Conservation (phyloP, 2,113 vertebrate genomes). For the Burhinus oedicnemus region DNA sequence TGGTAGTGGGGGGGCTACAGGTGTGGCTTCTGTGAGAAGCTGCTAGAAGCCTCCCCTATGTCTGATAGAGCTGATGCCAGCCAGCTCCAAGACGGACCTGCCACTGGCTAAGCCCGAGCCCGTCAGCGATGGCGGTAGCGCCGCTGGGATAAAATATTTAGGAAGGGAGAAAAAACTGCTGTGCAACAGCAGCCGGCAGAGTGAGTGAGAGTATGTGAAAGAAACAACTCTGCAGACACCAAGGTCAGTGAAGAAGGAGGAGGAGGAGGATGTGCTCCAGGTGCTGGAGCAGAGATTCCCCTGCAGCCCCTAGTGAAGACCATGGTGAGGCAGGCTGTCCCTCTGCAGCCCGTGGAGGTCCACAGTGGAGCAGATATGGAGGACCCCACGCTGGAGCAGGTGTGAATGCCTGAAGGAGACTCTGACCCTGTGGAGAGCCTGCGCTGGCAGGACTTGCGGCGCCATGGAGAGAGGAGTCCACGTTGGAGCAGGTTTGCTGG, state of each 20-base stretch:
- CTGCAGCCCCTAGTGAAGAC: not conserved
- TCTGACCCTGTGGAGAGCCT: not conserved
- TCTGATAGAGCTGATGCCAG: not conserved
- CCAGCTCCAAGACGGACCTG: not conserved
- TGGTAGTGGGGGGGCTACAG: not conserved
- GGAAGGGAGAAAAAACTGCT: not conserved
- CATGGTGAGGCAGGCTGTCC: not conserved
- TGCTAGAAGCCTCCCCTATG: not conserved
- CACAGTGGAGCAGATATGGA: no score
- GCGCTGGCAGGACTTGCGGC: no score
- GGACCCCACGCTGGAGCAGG: no score
- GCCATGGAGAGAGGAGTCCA: no score
- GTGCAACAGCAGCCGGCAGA: not conserved
- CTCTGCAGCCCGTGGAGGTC: not conserved
- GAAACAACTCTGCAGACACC: not conserved
- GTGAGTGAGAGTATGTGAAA: not conserved
- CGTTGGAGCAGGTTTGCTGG: no score
- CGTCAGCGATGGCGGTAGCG: not conserved
- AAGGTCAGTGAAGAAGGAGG: not conserved
- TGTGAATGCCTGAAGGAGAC: not conserved
- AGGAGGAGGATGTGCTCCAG: not conserved
- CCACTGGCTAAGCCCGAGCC: not conserved
- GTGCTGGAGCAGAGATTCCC: not conserved
- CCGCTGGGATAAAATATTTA: not conserved
- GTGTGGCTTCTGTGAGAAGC: not conserved